phyloP scores from a whole-genome alignment of 30 jellyfish, hydroid and myxozoan species.

The Hydractinia echinata region DNA sequence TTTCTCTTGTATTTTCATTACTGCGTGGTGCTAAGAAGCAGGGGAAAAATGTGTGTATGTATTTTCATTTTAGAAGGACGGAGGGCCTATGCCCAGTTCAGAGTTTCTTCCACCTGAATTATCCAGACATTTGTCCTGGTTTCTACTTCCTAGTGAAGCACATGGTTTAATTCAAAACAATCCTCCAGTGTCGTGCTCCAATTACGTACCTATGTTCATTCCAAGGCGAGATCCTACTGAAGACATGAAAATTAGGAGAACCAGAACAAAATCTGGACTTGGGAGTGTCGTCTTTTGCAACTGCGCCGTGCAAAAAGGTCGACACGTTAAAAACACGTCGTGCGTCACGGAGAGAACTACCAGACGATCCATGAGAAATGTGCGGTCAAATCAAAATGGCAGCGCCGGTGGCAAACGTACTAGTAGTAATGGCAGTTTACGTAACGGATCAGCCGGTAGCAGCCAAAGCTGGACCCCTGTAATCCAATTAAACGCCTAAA shows the following conservation, averaged over 20 bases:
- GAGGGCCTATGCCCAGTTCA: background rate
- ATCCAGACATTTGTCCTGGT: conserved; percentile 51
- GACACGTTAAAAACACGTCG: conserved; percentile 4
- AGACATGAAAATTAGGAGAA: background rate
- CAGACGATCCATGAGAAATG: background rate
- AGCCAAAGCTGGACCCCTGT: no score
- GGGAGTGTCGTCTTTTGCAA: background rate
- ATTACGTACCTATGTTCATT: conserved; percentile 1
- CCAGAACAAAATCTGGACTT: conserved; percentile 17
- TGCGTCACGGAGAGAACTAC: background rate
- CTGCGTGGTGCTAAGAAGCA: no score
- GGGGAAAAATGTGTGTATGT: background rate
- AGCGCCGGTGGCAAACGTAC: no score
- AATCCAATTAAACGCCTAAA: no score
- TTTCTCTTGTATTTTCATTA: background rate
- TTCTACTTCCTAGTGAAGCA: conserved; percentile 74
- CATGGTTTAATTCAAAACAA: background rate
- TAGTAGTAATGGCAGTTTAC: no score
- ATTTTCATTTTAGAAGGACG: conserved; percentile 7
- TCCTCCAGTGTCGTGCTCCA: background rate
- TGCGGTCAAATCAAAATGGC: background rate
- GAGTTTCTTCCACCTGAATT: background rate
- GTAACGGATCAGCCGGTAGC: no score
- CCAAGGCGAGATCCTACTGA: background rate
- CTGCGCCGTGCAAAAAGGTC: background rate